Base-by-base conservation (phyloP, 2,113 vertebrate species). In the Tupaia tana region DNA sequence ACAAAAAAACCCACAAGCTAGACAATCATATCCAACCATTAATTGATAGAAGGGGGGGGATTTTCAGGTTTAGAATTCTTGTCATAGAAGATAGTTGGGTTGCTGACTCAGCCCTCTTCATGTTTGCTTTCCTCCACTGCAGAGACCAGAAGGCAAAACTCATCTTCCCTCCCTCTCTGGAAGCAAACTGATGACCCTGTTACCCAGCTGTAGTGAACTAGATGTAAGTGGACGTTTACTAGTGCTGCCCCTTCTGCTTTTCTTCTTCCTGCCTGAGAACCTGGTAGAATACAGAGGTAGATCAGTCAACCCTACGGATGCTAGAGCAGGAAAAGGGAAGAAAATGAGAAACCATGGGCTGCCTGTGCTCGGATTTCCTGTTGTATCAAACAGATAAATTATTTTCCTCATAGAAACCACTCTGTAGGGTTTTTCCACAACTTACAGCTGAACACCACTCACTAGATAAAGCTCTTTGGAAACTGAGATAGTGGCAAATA, bases 41-140 rank as follows among this genome's bases (percentile, higher is more conserved):
- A 34, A 34, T 18, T 20, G 63, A 25, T 75, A 24, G n/a, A 78
- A 22, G 15, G 8, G 19, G 24, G 10, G 52, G 64, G 29, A 6
- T 43, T 18, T 59, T 59, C 90, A 90, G 9, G 31, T 25, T 96
- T 74, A 66, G 69, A 61, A 75, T 81, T 78, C 80, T 74, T 67
- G 7, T n/a, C 79, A 15, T 9, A 58, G 70, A 84, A 70, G 43
- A 59, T 14, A 22, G 13, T 80, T 63, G 80, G 54, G 6, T n/a
- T 80, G 24, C 63, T 73, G 52, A 93, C 43, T 34, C 59, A 20
- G 5, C 1, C 11, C 43, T 27, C 6, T 79, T 61, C 9, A 7
- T 74, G 10, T 27, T 74, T 86, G 11, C 24, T 59, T 90, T 75
- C 43, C 56, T 84, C 12, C 12, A 59, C 19, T 43, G 59, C 13